Conservation (phyloP, 1,140 invertebrate species). For the Drosophila nannoptera region DNA sequence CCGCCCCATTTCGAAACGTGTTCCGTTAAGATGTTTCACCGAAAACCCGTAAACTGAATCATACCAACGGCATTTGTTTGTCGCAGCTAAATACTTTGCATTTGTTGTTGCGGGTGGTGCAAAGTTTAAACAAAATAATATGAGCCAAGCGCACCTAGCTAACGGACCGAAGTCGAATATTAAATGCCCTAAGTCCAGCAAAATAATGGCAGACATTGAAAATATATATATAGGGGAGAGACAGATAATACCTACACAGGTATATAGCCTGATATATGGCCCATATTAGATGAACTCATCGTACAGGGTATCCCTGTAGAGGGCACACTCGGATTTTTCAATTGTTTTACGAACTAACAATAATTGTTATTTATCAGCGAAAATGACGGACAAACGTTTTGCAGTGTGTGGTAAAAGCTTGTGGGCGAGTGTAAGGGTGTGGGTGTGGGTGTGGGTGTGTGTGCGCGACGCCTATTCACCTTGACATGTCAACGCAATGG, state of each 20-base stretch:
- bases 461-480: constrained; percentile 46
- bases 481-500: constrained; percentile 61
- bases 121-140: constrained; percentile 55
- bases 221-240: neutral
- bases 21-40: constrained; percentile 29
- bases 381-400: constrained; percentile 43
- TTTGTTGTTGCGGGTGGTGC: constrained; percentile 38
- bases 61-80: constrained; percentile 40
- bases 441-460: constrained; percentile 22
- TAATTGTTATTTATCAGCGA: constrained; percentile 58
- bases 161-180: neutral
- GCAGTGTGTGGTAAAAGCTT: neutral
- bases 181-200: neutral
- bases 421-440: constrained; percentile 2
- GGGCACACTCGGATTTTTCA: constrained; percentile 53
- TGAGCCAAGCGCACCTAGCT: neutral
- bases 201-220: neutral
- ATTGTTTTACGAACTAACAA: constrained; percentile 52
- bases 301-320: constrained; percentile 4
- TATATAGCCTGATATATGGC: neutral
- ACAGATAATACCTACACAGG: neutral
- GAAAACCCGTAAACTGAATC: constrained; percentile 41
- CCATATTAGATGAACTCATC: neutral
- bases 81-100: constrained; percentile 35
- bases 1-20: neutral